phyloP scores from a whole-genome alignment of 2,888 invertebrate genomes.

The Melolontha melolontha region DNA sequence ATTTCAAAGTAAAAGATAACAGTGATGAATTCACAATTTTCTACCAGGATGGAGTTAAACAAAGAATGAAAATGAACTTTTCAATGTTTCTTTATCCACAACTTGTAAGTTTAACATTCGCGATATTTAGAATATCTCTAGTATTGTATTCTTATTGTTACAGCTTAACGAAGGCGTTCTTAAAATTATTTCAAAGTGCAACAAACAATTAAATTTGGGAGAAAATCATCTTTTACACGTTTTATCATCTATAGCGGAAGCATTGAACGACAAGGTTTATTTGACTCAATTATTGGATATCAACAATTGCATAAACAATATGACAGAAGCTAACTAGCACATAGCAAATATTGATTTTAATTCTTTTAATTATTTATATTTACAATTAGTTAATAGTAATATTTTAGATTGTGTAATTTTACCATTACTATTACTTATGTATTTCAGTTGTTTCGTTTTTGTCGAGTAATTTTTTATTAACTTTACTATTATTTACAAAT shows the following conservation, averaged over 20 bases:
- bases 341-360: conserved; percentile 48
- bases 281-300: conserved; percentile 82
- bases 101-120: conserved; percentile 65
- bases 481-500: no score
- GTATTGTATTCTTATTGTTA: conserved; percentile 48
- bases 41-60: conserved; percentile 76
- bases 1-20: conserved; percentile 79
- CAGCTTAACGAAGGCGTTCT: conserved; percentile 74
- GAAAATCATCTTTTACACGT: conserved; percentile 73
- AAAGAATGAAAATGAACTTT: conserved; percentile 82
- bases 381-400: neutral
- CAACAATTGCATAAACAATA: conserved; percentile 82
- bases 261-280: conserved; percentile 79
- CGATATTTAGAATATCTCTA: neutral
- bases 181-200: conserved; percentile 76
- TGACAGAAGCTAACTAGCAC: conserved; percentile 79
- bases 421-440: no score
- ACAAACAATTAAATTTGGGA: conserved; percentile 78
- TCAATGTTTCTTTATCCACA: conserved; percentile 72
- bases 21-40: conserved; percentile 80
- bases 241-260: conserved; percentile 74
- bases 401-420: neutral
- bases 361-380: conserved; percentile 26
- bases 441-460: neutral
- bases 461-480: no score